Evolutionary conservation across 2,888 invertebrate genomes (phyloP).

Genomic region (Hyalella azteca): DNA sequence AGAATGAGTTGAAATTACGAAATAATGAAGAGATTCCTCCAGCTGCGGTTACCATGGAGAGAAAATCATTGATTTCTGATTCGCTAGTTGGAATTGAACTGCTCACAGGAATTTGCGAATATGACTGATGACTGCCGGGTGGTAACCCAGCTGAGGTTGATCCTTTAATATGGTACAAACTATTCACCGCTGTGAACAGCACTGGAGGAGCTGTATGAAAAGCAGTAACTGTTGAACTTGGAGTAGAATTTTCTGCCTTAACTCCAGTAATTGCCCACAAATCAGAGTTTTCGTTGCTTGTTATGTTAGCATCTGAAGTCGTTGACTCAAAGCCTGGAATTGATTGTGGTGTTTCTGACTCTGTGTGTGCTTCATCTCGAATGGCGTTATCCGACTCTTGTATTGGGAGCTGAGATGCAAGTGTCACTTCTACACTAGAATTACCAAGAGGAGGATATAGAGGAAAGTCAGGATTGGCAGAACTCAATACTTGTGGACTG

Average conservation of each 20-base stretch:
- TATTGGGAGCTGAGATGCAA: too few species aligned
- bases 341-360: neutral
- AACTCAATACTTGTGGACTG: too few species aligned
- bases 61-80: constrained; percentile 1
- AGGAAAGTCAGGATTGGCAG: neutral
- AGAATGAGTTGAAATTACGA: neutral
- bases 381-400: too few species aligned
- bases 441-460: constrained; percentile 18
- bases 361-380: neutral
- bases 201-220: neutral
- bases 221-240: neutral
- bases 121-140: constrained; percentile 3
- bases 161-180: neutral
- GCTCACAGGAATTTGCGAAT: neutral
- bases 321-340: neutral
- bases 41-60: neutral
- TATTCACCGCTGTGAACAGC: neutral
- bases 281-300: neutral
- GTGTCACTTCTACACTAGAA: neutral
- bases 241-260: neutral
- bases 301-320: neutral
- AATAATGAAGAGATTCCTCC: neutral
- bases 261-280: neutral
- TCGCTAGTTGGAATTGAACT: neutral
- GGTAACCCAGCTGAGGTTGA: neutral